A percentile compares a stretch with the other conserved stretches of the same genome.
Conservation (phyloP, 2,888 invertebrate genomes). For the Polyommatus icarus region DNA sequence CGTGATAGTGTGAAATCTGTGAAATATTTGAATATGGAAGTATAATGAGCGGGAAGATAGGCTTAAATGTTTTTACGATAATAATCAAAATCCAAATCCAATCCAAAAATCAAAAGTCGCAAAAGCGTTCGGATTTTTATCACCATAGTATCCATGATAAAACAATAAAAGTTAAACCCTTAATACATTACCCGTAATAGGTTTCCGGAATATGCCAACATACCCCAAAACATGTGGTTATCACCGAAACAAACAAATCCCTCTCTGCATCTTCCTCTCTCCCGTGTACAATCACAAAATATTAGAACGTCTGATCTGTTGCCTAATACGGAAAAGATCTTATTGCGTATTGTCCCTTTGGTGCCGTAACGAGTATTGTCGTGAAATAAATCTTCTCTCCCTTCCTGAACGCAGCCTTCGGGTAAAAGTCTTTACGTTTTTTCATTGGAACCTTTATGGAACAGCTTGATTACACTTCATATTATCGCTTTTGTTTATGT, state of each 20-base stretch:
- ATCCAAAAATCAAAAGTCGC: too few relatives aligned
- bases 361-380: conserved; percentile 73
- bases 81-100: too few relatives aligned
- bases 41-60: too few relatives aligned
- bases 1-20: too few relatives aligned
- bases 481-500: conserved; percentile 32
- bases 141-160: neutral
- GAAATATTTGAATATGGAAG: too few relatives aligned
- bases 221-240: conserved; percentile 14
- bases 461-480: conserved; percentile 28
- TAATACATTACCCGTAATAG: neutral
- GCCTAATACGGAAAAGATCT: conserved; percentile 57
- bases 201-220: neutral
- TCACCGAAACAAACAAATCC: conserved; percentile 47
- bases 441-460: conserved; percentile 59
- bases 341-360: conserved; percentile 59
- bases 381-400: conserved; percentile 77
- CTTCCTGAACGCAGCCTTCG: conserved; percentile 62
- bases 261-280: conserved; percentile 47
- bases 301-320: conserved; percentile 65
- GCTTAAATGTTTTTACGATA: too few relatives aligned
- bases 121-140: neutral
- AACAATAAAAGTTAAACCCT: neutral
- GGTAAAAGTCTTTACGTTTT: conserved; percentile 77
- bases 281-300: conserved; percentile 62